Evolutionary conservation across 2,113 vertebrate genomes (phyloP).

Genomic region (Passer domesticus): DNA sequence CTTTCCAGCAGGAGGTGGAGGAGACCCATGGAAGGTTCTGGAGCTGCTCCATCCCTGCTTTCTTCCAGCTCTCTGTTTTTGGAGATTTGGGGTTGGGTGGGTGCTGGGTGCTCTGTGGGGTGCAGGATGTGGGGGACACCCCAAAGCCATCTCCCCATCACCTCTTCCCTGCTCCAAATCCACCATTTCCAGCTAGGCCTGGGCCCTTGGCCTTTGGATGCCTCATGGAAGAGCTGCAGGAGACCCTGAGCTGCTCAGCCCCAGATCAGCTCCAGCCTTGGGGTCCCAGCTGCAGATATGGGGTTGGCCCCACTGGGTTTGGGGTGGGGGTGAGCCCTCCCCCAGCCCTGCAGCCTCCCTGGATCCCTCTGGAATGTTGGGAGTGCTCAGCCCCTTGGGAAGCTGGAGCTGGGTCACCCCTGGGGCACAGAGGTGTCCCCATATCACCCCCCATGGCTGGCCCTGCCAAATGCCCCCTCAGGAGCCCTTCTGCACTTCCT

Average conservation of each 20-base stretch:
- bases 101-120: not conserved
- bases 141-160: not conserved
- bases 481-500: not conserved
- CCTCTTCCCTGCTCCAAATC: not conserved
- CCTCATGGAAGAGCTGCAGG: not conserved
- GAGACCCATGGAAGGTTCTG: not conserved
- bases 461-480: not conserved
- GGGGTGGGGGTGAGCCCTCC: not conserved
- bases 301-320: not conserved
- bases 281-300: not conserved
- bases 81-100: not conserved
- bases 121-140: not conserved
- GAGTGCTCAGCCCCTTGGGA: not conserved
- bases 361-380: not conserved
- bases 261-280: not conserved
- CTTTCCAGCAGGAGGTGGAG: not conserved
- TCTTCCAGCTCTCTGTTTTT: not conserved
- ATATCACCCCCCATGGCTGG: not conserved
- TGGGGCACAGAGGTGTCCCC: not conserved
- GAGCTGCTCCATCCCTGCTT: not conserved
- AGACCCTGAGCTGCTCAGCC: not conserved
- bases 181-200: not conserved
- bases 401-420: not conserved
- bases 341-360: not conserved
- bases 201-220: not conserved